A percentile compares a stretch with the other conserved stretches of the same genome.
Conservation (phyloP, 2,888 invertebrate species). For the Tanytarsus gracilentus region DNA sequence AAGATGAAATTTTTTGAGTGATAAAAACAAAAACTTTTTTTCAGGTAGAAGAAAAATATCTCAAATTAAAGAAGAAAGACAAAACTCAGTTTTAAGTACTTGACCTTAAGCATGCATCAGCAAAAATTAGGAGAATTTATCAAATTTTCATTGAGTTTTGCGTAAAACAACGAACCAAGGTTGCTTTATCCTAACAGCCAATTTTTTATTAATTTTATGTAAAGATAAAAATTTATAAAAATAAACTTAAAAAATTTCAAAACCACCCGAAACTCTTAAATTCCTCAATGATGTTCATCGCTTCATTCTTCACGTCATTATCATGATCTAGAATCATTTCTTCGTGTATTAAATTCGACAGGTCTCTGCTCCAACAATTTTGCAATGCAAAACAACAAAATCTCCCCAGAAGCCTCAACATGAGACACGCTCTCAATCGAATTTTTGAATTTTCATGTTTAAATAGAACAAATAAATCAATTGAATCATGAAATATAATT, state of each 20-base stretch:
- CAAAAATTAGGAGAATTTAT: too few relatives aligned
- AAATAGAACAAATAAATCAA: conserved; percentile 50
- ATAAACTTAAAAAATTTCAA: background rate
- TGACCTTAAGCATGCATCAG: too few relatives aligned
- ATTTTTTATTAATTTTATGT: too few relatives aligned
- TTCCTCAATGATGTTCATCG: conserved; percentile 17
- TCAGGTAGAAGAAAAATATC: too few relatives aligned
- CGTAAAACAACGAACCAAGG: too few relatives aligned
- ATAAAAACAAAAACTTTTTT: too few relatives aligned
- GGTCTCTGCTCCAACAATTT: conserved; percentile 37
- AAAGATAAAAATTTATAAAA: background rate
- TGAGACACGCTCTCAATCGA: conserved; percentile 57
- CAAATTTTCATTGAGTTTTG: too few relatives aligned
- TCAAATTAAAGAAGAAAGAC: too few relatives aligned
- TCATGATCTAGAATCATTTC: conserved; percentile 36
- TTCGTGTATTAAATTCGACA: conserved; percentile 37
- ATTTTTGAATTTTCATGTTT: conserved; percentile 50
- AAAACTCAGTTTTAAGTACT: too few relatives aligned
- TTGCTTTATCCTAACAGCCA: too few relatives aligned
- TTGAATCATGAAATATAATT: conserved; percentile 50
- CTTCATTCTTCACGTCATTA: conserved; percentile 33
- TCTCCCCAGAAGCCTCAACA: conserved; percentile 60
- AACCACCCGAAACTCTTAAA: background rate
- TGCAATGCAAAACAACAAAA: conserved; percentile 56
- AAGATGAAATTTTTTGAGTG: too few relatives aligned